Percentiles rank a stretch among this genome's conserved stretches.
Conservation (phyloP, 2,113 vertebrate species). For the Mellivora capensis region DNA sequence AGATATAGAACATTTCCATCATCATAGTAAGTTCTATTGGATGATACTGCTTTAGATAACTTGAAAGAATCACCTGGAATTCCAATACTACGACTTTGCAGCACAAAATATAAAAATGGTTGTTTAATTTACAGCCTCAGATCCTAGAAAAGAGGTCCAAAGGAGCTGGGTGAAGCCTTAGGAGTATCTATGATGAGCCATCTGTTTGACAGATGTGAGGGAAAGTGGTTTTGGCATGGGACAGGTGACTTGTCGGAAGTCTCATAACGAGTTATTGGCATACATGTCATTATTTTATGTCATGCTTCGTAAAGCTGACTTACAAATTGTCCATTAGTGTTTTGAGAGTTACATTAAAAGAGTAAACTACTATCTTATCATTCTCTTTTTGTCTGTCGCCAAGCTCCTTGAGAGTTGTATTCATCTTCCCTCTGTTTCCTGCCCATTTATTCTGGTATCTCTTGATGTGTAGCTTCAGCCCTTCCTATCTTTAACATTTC, state of each 20-base stretch:
- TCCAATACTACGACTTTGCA: background rate
- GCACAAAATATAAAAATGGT: background rate
- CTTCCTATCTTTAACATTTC: background rate
- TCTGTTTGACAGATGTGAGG: background rate
- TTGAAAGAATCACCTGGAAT: background rate
- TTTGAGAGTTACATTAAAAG: background rate
- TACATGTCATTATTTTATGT: background rate
- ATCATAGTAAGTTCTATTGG: background rate
- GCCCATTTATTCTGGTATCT: background rate
- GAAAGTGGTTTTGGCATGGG: too few relatives aligned
- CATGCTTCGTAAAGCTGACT: background rate
- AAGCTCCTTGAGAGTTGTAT: background rate
- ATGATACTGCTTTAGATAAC: background rate
- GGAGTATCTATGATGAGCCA: background rate
- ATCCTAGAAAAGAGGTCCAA: background rate
- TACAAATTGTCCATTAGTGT: background rate
- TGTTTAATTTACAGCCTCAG: background rate
- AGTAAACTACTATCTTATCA: background rate
- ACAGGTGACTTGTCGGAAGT: background rate
- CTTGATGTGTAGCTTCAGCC: background rate
- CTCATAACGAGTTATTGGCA: background rate
- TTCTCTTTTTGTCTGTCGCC: background rate
- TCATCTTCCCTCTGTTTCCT: background rate
- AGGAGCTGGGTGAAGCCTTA: background rate
- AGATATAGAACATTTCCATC: background rate